These are phyloP conservation scores for Apodemus agrarius DNA, from an alignment of 2,797 vertebrate species.

Conservation along the genomic window DNA sequence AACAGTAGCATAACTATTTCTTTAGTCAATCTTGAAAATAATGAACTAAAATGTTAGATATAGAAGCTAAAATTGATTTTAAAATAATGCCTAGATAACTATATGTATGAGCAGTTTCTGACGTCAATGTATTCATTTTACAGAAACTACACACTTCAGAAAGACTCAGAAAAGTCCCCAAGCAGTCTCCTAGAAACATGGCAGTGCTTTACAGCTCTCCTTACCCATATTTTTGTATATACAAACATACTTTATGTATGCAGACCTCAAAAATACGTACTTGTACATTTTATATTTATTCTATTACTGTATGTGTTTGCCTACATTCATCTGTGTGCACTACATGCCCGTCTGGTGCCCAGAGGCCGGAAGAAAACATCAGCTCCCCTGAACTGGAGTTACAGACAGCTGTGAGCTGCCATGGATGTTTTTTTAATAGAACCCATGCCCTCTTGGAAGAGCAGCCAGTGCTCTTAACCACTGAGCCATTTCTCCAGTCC, in stretches of 20 bases:
- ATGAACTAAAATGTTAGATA: slow-evolving; percentile 46
- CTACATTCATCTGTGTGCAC: neutral
- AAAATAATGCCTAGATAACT: neutral
- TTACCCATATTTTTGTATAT: neutral
- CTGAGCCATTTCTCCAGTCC: neutral
- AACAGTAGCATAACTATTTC: neutral
- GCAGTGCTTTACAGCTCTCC: neutral
- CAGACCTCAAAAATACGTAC: neutral
- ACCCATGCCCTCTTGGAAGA: neutral
- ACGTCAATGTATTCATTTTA: slow-evolving; percentile 21
- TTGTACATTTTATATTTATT: neutral
- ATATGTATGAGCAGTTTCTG: neutral
- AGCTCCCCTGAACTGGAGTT: neutral
- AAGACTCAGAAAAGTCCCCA: slow-evolving; percentile 54
- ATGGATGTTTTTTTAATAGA: neutral
- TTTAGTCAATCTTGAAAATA: slow-evolving; percentile 46
- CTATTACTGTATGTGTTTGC: neutral
- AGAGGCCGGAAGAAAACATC: neutral
- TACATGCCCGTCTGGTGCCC: neutral
- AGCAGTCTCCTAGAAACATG: neutral
- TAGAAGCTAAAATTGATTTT: slow-evolving; percentile 15
- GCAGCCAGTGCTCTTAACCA: neutral
- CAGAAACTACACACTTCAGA: slow-evolving; percentile 30
- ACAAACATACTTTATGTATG: slow-evolving; percentile 19
- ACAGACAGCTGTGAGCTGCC: neutral